Evolutionary conservation across 2,113 vertebrate genomes (phyloP), one percentile per base, ranked within the genome.

Genomic region (Heteronetta atricapilla): DNA sequence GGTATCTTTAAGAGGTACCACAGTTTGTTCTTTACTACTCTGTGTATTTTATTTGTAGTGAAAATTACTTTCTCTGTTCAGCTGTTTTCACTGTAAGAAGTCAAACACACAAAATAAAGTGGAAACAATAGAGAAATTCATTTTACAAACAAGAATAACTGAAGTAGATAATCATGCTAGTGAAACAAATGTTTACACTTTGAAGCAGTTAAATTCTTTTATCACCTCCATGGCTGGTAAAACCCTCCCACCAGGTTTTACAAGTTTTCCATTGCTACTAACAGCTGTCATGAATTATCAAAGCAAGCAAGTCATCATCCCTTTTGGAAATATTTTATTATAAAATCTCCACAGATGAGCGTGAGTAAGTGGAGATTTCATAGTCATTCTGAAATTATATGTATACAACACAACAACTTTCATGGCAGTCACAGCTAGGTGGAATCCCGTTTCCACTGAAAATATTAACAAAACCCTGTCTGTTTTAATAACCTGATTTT

Each of bases 41-140:
- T 46, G 3, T 12, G 10, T 48, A 75, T 62, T 73, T 44, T 3
- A 0, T 3, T 63, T 33, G 26, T 26, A 59, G 75, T 46, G 88
- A 90, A 73, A 93, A 95, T 86, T 76, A 29, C 36, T 77, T 83
- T 86, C 17, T 82, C 75, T 77, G 46, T 77, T 85, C 69, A 59
- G 11, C 53, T 69, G 13, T 77, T 78, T 86, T 67, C 36, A 34
- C 14, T 56, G 17, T 26, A 55, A 88, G 68, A 74, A 63, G 52
- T 7, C 53, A 78, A 92, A 79, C 10, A 31, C 9, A 62, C 17
- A 20, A 77, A 93, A 18, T 6, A 67, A 88, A 67, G 8, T 38
- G 7, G 26, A 91, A 73, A 7, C 31, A 44, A 62, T 6, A 63
- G 56, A 13, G 50, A 94, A 86, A 95, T 80, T 78, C 1, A 5